Evolutionary conservation across 2,888 invertebrate genomes (phyloP).

Genomic region (Caenorhabditis afra): DNA sequence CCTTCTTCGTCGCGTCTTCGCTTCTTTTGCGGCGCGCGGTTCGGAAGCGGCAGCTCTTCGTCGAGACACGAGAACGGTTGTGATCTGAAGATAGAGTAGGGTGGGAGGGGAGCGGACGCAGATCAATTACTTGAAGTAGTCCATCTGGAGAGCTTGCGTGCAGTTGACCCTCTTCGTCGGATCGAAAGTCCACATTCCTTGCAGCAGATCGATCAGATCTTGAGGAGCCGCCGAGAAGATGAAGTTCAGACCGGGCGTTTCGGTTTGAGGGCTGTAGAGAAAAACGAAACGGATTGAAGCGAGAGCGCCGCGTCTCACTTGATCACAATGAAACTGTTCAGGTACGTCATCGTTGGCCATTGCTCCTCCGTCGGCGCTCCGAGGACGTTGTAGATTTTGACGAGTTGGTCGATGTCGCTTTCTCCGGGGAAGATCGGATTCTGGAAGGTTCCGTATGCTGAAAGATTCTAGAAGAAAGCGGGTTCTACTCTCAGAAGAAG

Average conservation of each 20-base stretch:
- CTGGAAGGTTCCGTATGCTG: conserved; percentile 73
- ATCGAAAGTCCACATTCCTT: conserved; percentile 71
- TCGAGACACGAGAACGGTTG: conserved; percentile 77
- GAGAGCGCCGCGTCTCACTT: no score
- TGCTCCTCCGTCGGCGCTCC: conserved; percentile 93
- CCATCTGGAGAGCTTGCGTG: conserved; percentile 72
- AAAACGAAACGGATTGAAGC: neutral
- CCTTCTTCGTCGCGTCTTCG: conserved; percentile 39
- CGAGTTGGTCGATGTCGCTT: conserved; percentile 95
- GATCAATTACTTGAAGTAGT: conserved; percentile 69
- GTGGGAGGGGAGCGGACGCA: no score
- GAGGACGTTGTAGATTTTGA: conserved; percentile 93
- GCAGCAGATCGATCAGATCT: conserved; percentile 87
- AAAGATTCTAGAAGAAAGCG: neutral
- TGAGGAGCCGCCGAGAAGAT: conserved; percentile 96
- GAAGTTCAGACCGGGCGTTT: conserved; percentile 84
- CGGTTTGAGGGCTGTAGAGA: conserved; percentile 34
- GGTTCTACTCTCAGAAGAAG: conserved; percentile 83
- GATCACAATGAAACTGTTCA: conserved; percentile 94
- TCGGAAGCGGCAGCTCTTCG: conserved; percentile 76
- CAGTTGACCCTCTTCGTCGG: conserved; percentile 74
- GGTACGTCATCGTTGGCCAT: conserved; percentile 87
- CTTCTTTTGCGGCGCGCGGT: conserved; percentile 36
- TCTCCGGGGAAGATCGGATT: conserved; percentile 96
- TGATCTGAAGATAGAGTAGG: conserved; percentile 23